Evolutionary conservation across 2,113 vertebrate species (phyloP).

Genomic region (Megaceryle maxima): DNA sequence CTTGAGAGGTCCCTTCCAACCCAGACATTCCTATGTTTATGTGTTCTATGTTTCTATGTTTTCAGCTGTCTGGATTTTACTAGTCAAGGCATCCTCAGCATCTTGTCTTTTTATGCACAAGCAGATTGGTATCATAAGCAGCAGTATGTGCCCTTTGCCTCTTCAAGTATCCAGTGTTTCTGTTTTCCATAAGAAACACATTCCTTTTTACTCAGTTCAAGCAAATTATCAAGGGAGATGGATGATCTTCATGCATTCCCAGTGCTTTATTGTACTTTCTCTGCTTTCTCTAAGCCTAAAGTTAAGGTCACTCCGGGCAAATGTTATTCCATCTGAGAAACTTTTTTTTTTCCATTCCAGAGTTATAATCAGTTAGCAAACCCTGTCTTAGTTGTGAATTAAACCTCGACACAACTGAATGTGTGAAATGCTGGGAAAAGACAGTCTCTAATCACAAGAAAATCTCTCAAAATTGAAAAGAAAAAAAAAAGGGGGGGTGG

Average conservation of each 20-base stretch:
- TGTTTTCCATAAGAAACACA: background rate
- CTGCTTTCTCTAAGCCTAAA: background rate
- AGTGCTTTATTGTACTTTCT: background rate
- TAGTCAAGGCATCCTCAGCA: background rate
- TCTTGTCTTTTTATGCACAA: background rate
- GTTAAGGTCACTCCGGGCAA: background rate
- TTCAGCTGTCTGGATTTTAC: background rate
- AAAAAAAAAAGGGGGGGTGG: too few species aligned
- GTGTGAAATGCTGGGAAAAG: background rate
- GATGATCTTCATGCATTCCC: background rate
- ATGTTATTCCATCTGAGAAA: background rate
- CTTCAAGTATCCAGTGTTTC: background rate
- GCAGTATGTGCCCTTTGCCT: background rate
- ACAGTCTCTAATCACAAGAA: background rate
- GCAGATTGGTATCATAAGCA: background rate
- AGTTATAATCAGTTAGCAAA: background rate
- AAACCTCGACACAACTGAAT: background rate
- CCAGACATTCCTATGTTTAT: too few species aligned
- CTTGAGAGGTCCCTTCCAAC: too few species aligned
- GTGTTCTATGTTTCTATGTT: too few species aligned
- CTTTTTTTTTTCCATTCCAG: background rate
- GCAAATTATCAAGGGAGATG: background rate
- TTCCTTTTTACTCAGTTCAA: background rate
- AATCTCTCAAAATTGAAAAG: background rate
- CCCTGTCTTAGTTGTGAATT: background rate